Evolutionary conservation across 64 coral and sea anemone genomes (phyloP).

Genomic region (Montipora foliosa): DNA sequence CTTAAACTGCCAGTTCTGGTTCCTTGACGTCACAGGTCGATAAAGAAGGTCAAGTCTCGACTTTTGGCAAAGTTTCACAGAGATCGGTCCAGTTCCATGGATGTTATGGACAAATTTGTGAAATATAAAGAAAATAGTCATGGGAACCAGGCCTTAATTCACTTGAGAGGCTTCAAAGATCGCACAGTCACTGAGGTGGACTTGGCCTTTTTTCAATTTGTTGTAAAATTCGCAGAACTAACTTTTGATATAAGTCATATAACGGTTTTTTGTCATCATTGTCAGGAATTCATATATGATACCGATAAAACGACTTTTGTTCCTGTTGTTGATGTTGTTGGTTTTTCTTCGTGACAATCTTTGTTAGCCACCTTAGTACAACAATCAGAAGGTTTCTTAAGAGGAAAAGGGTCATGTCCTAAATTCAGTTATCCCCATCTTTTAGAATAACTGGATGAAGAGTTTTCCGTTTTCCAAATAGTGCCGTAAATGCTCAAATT

Average conservation of each 20-base stretch:
- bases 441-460: background rate
- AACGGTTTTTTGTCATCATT: background rate
- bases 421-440: background rate
- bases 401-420: background rate
- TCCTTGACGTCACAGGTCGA: background rate
- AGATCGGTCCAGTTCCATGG: background rate
- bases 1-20: background rate
- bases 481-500: background rate
- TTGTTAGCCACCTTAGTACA: background rate
- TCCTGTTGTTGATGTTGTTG: background rate
- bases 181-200: conserved; percentile 38
- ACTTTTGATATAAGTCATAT: background rate
- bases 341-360: background rate
- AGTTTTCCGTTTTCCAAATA: background rate
- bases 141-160: background rate
- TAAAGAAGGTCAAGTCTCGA: background rate
- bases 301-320: background rate
- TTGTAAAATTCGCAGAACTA: background rate
- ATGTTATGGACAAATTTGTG: background rate
- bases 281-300: background rate
- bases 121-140: background rate
- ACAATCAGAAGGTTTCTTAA: background rate
- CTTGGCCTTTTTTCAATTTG: conserved; percentile 17
- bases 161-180: conserved; percentile 28
- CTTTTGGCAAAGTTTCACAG: conserved; percentile 2